Evolutionary conservation across 2,113 vertebrate species (phyloP), one percentile per base, ranked within the genome.

Genomic region (Tyto alba): DNA sequence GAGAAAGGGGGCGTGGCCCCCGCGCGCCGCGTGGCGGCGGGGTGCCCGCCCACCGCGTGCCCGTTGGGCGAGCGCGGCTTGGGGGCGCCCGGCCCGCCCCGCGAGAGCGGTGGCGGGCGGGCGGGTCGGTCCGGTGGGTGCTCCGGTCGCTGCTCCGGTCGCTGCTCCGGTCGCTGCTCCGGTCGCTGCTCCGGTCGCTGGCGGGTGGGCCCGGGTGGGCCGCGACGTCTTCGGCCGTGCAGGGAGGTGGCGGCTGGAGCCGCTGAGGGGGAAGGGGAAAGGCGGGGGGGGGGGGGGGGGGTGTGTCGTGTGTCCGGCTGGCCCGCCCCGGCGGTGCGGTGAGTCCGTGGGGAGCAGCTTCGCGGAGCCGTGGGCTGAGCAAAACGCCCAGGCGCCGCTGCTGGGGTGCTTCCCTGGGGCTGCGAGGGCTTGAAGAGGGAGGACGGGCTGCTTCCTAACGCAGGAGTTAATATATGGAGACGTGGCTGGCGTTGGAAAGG

Each of bases 391-490:
- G 23, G 63, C 21, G 7, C 6, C 18, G 0, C 48, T 8, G 83
- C 53, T 8, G 59, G 30, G 34, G 34, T 27, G 9, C 12, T n/a
- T 8, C 29, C 40, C 30, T n/a, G 16, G 2, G 23, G 9, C 26
- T 47, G 72, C 16, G 0, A 10, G 71, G 62, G 34, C 47, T 10
- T 2, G 45, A 7, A 14, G 29, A 10, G 45, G 30, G 27, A 6
- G 62, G 22, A 3, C 69, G 0, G 41, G 41, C 47, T 16, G 85
- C 26, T 26, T 5, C 3, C 3, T 50, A 16, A 3, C 26, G 52
- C 34, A 1, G 3, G 3, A n/a, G 23, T 36, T 52, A 5, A 21
- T 1, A 9, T 1, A 0, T 0, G 36, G 19, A 8, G 59, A 8
- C 9, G 30, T 14, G 72, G 19, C 38, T n/a, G n/a, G n/a, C 2